These are phyloP conservation scores for Pristiophorus japonicus DNA, from an alignment of 2,113 vertebrate species.

Conservation along the genomic window DNA sequence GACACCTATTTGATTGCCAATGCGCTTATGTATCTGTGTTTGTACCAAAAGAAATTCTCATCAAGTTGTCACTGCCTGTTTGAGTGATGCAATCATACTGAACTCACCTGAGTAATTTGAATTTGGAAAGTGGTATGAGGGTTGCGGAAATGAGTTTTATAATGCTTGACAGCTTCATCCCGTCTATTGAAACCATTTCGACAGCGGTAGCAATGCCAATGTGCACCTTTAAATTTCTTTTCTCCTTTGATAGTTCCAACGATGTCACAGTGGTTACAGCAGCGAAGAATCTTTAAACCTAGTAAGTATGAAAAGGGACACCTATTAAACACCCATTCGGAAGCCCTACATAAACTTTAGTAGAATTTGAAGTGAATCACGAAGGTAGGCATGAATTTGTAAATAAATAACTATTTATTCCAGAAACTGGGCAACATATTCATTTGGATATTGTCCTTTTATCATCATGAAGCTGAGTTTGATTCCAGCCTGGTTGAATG, in stretches of 20 bases:
- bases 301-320: not conserved
- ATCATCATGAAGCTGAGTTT: not conserved
- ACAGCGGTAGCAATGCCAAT: constrained; percentile 54
- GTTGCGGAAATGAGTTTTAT: constrained; percentile 53
- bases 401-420: not conserved
- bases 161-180: constrained; percentile 53
- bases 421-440: not conserved
- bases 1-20: not conserved
- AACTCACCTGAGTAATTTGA: constrained; percentile 49
- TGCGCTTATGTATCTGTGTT: not conserved
- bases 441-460: not conserved
- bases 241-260: constrained; percentile 55
- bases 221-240: constrained; percentile 52
- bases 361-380: not conserved
- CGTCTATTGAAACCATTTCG: constrained; percentile 52
- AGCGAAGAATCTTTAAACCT: constrained; percentile 52
- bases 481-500: not conserved
- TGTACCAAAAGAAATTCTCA: not conserved
- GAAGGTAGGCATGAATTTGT: no score
- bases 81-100: not conserved
- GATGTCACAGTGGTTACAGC: constrained; percentile 53
- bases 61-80: not conserved
- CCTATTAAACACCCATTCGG: not conserved
- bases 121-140: constrained; percentile 55
- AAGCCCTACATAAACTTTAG: not conserved